Evolutionary conservation across 2,113 vertebrate species (phyloP).

Genomic region (Ageneiosus marmoratus): DNA sequence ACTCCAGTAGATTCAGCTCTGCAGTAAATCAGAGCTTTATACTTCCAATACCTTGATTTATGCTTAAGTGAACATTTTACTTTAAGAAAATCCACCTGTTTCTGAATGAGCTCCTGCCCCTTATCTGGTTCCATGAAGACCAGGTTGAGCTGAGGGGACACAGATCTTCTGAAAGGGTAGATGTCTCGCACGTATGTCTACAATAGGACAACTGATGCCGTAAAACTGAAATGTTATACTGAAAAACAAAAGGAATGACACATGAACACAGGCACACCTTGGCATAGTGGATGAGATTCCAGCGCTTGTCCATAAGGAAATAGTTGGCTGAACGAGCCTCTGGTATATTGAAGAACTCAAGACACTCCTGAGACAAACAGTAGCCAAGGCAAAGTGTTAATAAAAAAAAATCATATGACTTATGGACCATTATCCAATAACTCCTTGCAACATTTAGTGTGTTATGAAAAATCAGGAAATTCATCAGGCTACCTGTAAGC

Average conservation of each 20-base stretch:
- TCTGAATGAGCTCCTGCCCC: constrained; percentile 97
- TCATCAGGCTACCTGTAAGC: neutral
- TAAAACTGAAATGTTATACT: neutral
- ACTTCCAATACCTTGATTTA: neutral
- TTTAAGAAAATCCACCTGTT: constrained; percentile 77
- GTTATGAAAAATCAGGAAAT: neutral
- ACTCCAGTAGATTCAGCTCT: neutral
- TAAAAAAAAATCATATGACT: neutral
- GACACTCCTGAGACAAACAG: constrained; percentile 81
- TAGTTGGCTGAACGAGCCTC: constrained; percentile 93
- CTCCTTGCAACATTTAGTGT: neutral
- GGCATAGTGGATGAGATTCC: constrained; percentile 98
- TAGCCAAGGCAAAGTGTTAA: neutral
- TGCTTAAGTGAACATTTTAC: neutral
- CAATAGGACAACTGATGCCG: constrained; percentile 7
- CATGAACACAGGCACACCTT: constrained; percentile 75
- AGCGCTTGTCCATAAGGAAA: constrained; percentile 98
- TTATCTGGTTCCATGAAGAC: constrained; percentile 97
- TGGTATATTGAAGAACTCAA: constrained; percentile 98
- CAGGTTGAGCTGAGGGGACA: constrained; percentile 95
- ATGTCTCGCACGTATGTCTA: constrained; percentile 97
- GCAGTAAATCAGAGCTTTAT: neutral
- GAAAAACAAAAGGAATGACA: neutral
- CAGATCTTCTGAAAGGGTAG: constrained; percentile 95
- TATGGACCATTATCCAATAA: neutral